A percentile compares a stretch with the other conserved stretches of the same genome.
phyloP scores from a whole-genome alignment of 2,113 vertebrate genomes.

The Melanerpes formicivorus region DNA sequence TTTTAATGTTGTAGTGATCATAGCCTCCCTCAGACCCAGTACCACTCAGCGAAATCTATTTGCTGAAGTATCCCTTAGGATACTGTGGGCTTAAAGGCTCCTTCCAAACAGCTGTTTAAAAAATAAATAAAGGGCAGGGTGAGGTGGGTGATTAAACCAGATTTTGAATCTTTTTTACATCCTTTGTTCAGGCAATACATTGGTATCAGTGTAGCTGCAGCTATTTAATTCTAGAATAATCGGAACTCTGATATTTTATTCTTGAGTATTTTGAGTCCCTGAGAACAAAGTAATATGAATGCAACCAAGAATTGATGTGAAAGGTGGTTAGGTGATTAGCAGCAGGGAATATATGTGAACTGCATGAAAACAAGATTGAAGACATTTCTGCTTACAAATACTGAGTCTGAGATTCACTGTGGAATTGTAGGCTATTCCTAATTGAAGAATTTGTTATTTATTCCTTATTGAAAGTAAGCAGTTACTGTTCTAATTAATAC shows the following conservation, averaged over 20 bases:
- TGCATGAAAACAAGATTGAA: neutral
- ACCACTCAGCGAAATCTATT: neutral
- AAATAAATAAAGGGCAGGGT: neutral
- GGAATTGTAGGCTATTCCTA: neutral
- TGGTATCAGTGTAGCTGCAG: neutral
- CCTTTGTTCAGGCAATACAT: neutral
- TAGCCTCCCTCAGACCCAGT: neutral
- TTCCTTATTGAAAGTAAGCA: neutral
- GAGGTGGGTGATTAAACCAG: neutral
- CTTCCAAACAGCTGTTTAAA: neutral
- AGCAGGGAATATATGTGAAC: neutral
- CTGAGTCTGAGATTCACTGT: neutral
- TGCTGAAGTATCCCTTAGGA: neutral
- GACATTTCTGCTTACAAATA: neutral
- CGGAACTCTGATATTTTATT: neutral
- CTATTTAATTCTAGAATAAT: neutral
- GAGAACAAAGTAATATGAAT: neutral
- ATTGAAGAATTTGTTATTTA: neutral
- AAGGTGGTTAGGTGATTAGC: neutral
- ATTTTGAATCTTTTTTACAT: neutral
- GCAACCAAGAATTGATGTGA: neutral
- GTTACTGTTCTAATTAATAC: neutral
- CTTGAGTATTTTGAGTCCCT: neutral
- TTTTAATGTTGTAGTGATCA: neutral
- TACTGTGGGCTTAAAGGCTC: neutral